Base-by-base conservation (phyloP, 1,140 invertebrate genomes). In the Euborellia annulipes region DNA sequence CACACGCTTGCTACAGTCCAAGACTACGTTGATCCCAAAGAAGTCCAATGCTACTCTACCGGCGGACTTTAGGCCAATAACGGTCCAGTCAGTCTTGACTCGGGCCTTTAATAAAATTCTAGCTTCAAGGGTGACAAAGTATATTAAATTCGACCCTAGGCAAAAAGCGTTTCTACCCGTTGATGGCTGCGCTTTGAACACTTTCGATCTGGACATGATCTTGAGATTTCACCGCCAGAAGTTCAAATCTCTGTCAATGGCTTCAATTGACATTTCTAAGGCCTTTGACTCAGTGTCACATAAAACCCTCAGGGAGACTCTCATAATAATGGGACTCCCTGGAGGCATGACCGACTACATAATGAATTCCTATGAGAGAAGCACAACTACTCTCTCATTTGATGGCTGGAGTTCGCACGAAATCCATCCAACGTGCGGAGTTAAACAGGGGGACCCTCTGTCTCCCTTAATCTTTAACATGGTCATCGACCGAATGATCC, bases 361-460 rank as follows among this genome's bases (percentile, higher is more conserved):
- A 39, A 3, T 8, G 36, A 13, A 9, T 6, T 27, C 4, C 11
- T 27, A 27, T 27, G 11, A 27, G 23, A 4, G 14, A 4, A 27
- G 23, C 11, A 27, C 4, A 11, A 27, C 23, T 4, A 27, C 4
- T 6, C 11, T 27, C 23, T 6, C 23, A 4, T 27, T 27, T 27
- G 11, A 27, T 27, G 23, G 23, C 4, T 27, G 23, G 23, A 27
- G 4, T 27, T 27, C 3, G 39, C 51, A 17, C 1, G 38, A 3
- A 36, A 54, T 37, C 18, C 7, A 32, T 6, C 23, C 23, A 4
- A 27, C 23, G 4, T n/a, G 56, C 17, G 69, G 68, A 0, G 68
- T 70, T 1, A 61, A 65, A 36, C 70, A 72, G 46, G 69, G 71
- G 0, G 67, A 2, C 52, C 23, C 23, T 27, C 4, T 27, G 23